Base-by-base conservation (phyloP, 2,888 invertebrate genomes). In the Physocephala rufipes region DNA sequence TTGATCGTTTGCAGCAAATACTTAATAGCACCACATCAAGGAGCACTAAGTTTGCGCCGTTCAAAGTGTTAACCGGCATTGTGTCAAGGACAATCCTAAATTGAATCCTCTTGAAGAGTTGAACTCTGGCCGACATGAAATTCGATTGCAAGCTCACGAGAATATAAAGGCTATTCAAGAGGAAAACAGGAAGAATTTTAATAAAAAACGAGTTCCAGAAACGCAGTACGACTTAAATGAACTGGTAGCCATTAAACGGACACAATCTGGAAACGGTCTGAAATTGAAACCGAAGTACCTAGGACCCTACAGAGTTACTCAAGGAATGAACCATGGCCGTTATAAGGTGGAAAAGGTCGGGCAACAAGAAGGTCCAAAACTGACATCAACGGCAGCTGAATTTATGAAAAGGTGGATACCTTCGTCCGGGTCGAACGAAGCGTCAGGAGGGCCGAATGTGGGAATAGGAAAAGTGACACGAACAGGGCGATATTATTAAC, bases 1-100 rank as follows among this genome's bases (percentile, higher is more conserved):
- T 81, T 15, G 72, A 72, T 15, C 45, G 45, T 21, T 47, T 69
- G 26, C 69, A 69, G 55, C 59, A 47, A 43, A 15, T 19, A 7
- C 51, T 69, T 36, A 69, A 69, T 43, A 61, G 30, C 19, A 61
- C 30, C 9, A 15, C 70, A 43, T 45, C 55, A 3, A 45, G 45
- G 45, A 45, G 45, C 45, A 45, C 45, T 12, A 45, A 45, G 45
- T 45, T 45, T 12, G 45, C 45, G 45, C 45, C 45, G 15, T 45
- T 45, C 15, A 45, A 15, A 45, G 45, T 45, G 45, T 45, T 45
- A 45, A 9, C 9, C 12, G 45, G 15, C 12, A 12, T 45, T 15
- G 45, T 12, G 45, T 45, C 15, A 45, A 45, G 45, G 45, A 15
- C 9, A 45, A 45, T 45, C 45, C 45, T 15, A 45, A 45, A 12